Conservation (phyloP, 1,140 invertebrate genomes). For the Bradynema listronoti region DNA sequence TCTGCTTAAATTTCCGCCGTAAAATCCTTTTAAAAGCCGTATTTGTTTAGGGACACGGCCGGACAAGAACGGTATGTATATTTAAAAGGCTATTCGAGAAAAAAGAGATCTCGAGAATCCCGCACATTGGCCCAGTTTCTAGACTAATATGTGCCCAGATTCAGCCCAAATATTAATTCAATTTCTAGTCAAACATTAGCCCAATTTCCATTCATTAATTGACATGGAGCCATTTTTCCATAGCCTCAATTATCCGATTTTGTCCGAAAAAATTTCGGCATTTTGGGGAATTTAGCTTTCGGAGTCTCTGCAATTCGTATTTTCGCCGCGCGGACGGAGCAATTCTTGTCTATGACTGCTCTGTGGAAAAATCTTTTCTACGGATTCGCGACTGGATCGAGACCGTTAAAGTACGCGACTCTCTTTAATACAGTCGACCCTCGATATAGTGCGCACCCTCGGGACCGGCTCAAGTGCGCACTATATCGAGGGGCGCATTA, state of each 20-base stretch:
- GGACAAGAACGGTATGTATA: conserved; percentile 62
- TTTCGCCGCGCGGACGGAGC: conserved; percentile 52
- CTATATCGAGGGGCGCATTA: too few relatives aligned
- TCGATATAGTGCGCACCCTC: not conserved
- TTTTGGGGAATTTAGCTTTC: conserved; percentile 45
- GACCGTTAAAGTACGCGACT: conserved; percentile 42
- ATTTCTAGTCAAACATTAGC: too few relatives aligned
- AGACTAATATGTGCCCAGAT: too few relatives aligned
- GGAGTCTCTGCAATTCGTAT: conserved; percentile 53
- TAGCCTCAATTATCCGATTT: not conserved
- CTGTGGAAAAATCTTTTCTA: conserved; percentile 42
- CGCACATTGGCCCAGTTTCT: too few relatives aligned
- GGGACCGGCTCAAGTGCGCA: not conserved
- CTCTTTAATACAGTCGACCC: not conserved
- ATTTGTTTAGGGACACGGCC: conserved; percentile 62
- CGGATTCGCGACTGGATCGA: conserved; percentile 51
- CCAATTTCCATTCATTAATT: too few relatives aligned
- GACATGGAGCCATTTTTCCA: too few relatives aligned
- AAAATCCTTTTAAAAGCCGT: conserved; percentile 6
- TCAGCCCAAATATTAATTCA: too few relatives aligned
- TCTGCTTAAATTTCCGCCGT: not conserved
- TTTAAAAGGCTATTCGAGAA: too few relatives aligned
- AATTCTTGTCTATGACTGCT: conserved; percentile 52
- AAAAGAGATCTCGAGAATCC: too few relatives aligned
- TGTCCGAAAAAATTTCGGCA: not conserved